Evolutionary conservation across 2,888 invertebrate species (phyloP), one percentile per base, ranked within the genome.

Genomic region (Latrodectus hesperus): DNA sequence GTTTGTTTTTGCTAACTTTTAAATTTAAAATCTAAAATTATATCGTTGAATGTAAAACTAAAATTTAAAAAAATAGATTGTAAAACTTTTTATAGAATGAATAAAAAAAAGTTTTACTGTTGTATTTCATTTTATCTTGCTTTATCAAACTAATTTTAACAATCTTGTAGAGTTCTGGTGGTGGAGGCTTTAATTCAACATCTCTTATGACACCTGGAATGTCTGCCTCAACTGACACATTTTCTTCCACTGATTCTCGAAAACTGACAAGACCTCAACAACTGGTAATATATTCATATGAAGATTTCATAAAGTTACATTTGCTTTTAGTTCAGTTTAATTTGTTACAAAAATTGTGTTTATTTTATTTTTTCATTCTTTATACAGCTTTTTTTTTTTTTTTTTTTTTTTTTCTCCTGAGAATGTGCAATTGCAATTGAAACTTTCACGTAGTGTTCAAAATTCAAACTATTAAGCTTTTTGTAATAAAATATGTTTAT

Each of bases 211-310:
- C 55, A 26, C n/a, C 68, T 68, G 79, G 60, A 14, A 64, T 70
- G 55, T 53, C 12, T 9, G 60, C 49, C 17, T 52, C 73, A 51
- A 64, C 55, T 1, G 83, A 82, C 16, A 83, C 87, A 14, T 88
- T 83, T 68, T 64, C 55, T 70, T 26, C 82, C 12, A 53, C 52
- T 16, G 26, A 14, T 26, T 14, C 74, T 11, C 78, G 73, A 14
- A 73, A 76, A 55, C 75, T 88, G 3, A 68, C 87, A 6, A 88
- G 78, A 53, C 82, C 82, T 26, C 82, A 88, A 22, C 82, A 88
- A 38, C 22, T 88, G 53, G 87, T 88, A 51, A 60, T 51, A 26
- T 2, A n/a, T 78, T 65, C 49, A 14, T 38, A 6, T 22, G 49
- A 12, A 52, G 12, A 38, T 52, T 11, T 11, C 51, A 73, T 38